Base-by-base conservation (phyloP, 2,888 invertebrate genomes). In the Cerastoderma edule region DNA sequence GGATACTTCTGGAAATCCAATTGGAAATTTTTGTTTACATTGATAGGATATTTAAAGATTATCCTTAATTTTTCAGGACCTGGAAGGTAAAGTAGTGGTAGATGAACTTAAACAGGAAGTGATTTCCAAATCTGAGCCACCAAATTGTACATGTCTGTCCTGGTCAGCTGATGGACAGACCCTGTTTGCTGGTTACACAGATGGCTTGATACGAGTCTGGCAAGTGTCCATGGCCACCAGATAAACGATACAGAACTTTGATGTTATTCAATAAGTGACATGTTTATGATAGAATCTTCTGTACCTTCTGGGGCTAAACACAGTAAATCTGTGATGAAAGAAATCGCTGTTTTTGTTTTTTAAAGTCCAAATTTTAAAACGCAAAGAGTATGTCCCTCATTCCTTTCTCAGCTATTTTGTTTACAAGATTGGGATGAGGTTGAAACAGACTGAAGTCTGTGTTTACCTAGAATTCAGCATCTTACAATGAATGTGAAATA, bases 151-250 rank as follows among this genome's bases (percentile, higher is more conserved):
- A 86, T 99, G 98, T 5, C 94, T 99, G 90, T 98, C 99, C 28
- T 99, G 99, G 99, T 99, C 99, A 75, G 97, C 98, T 65, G 99
- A 99, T 93, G 99, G 99, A 83, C 99, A 99, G 94, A 99, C 99
- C 60, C 94, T 99, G 89, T 99, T 99, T 92, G 98, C 99, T 92
- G 99, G 99, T 75, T 99, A 99, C 94, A 98, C 99, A 27, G 99
- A 99, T 94, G 98, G 98, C 93, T 96, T 96, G 85, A 99, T 99
- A 93, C 95, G 99, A 93, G 99, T 99, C 82, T 99, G 99, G 99
- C 99, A 99, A 95, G 99, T 99, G 46, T 93, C 92, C 69, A 89
- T 90, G 89, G 88, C 89, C 44, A 83, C 87, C 57, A 67, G 87
- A 78, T 82, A 80, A 75, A 44, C 35, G 56, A 67, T 56, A 60